Evolutionary conservation across 2,113 vertebrate species (phyloP), one percentile per base, ranked within the genome.

Genomic region (Gymnogyps californianus): DNA sequence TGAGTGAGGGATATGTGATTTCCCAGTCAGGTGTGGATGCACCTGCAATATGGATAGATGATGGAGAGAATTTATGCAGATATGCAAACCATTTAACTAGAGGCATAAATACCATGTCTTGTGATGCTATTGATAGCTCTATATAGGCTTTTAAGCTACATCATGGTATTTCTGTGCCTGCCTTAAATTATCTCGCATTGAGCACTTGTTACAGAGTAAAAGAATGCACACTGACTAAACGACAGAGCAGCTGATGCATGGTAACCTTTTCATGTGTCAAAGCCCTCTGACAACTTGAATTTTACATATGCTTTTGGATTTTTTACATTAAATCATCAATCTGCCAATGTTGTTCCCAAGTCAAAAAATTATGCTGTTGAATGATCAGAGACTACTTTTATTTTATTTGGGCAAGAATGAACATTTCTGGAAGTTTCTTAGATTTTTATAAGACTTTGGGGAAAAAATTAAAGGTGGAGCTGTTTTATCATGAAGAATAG

Each of bases 291-390:
- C 81, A 93, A 86, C 47, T 83, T 87, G 40, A 94, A 57, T 76
- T 95, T 96, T 96, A 91, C 70, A 72, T 69, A 80, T 54, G 52
- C 70, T 93, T 93, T 93, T 76, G 47, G 36, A 69, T 82, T 87
- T 95, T 92, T 82, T 82, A 83, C 74, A 77, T 90, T 85, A 80
- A 96, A 84, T 93, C 70, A 58, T 90, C 66, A 76, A 11, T 49
- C 70, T 94, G 84, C 44, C 70, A 49, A 47, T 77, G 24, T 24
- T 78, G 64, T 72, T 94, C 64, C 42, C n/a, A 36, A 70, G 61
- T 80, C 11, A 87, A 87, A 81, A 89, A 89, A 87, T 36, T 32
- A 59, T 13, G 15, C 32, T 65, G 18, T 47, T 89, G 87, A 92
- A 76, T 57, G 34, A 57, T 47, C 16, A 44, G 59, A 84, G 40